Conservation (phyloP, 2,797 vertebrate genomes). For the Thunnus albacares region DNA sequence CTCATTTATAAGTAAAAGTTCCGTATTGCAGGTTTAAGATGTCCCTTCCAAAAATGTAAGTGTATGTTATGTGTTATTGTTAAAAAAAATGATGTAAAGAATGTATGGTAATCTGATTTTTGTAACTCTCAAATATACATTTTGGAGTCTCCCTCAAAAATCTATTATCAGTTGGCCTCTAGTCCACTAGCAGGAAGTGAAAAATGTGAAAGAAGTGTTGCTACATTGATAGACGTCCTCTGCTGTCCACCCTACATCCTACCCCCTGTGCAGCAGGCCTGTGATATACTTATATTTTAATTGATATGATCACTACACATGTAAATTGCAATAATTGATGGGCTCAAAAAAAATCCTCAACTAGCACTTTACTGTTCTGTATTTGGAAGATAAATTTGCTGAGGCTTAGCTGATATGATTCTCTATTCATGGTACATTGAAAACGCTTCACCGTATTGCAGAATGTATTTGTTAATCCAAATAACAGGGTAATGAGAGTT, state of each 20-base stretch:
- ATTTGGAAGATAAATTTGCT: conserved; percentile 58
- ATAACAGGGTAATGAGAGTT: conserved; percentile 79
- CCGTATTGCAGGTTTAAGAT: too few relatives aligned
- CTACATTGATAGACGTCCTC: too few relatives aligned
- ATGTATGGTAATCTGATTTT: too few relatives aligned
- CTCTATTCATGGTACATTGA: conserved; percentile 48
- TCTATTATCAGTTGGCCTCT: background rate
- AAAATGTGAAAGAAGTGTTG: background rate
- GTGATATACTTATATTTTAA: conserved; percentile 17
- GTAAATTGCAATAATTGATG: conserved; percentile 32
- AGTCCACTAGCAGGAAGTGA: background rate
- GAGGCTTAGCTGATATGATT: conserved; percentile 41
- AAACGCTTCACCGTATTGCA: conserved; percentile 52
- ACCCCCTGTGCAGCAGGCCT: background rate
- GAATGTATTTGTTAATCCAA: conserved; percentile 79
- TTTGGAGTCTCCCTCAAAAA: background rate
- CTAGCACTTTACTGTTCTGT: conserved; percentile 19
- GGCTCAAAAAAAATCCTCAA: conserved; percentile 27
- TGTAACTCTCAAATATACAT: background rate
- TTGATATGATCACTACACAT: conserved; percentile 18
- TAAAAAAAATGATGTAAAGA: too few relatives aligned
- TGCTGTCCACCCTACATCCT: too few relatives aligned
- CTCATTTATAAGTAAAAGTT: too few relatives aligned
- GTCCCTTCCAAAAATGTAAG: too few relatives aligned
- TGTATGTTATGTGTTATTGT: too few relatives aligned